Base-by-base conservation (phyloP, 2,797 vertebrate genomes). In the Oryzias dopingdopingensis region DNA sequence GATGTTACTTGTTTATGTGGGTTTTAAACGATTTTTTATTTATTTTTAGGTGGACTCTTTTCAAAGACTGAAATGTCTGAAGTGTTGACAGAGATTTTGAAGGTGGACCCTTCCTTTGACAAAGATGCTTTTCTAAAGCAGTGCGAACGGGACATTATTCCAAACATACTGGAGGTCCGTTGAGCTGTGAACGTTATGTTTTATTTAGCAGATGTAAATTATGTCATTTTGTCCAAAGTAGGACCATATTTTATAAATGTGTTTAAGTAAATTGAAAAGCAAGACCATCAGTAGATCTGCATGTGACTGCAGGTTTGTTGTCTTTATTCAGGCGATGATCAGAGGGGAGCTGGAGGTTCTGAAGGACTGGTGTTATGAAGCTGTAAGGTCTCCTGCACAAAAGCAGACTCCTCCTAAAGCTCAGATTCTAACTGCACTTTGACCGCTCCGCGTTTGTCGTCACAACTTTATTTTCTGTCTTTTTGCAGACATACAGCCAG, bases 321-420 rank as follows among this genome's bases (percentile, higher is more conserved):
- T 79, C 64, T 52, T 51, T 45, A 15, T 74, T 13, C 65, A 99
- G 97, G 94, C 96, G 0, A 95, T 98, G 93, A 92, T 98, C 62
- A 90, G 86, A 56, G 97, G 96, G 32, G 96, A 99, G 60, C 92
- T 99, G 18, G 96, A 96, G 12, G 92, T 99, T 14, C 92, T 99
- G 77, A 96, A 93, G 86, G 97, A 99, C 66, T 99, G 96, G 96
- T 97, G 96, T 88, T 98, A 98, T 6, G 96, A 99, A 91, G 96
- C 94, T 40, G 96, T 98, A 89, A 69, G 92, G 90, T 40, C 13
- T 43, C 24, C 53, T 14, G 13, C 42, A 46, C 58, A 48, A 12
- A 0, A 4, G 0, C 15, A 43, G 23, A n/a, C 56, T 46, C 17
- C 2, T 5, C 47, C 47, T 15, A 5, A 48, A 42, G 8, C 29